Evolutionary conservation across 2,113 vertebrate genomes (phyloP), one percentile per base, ranked within the genome.

Genomic region (Oryzias melastigma): DNA sequence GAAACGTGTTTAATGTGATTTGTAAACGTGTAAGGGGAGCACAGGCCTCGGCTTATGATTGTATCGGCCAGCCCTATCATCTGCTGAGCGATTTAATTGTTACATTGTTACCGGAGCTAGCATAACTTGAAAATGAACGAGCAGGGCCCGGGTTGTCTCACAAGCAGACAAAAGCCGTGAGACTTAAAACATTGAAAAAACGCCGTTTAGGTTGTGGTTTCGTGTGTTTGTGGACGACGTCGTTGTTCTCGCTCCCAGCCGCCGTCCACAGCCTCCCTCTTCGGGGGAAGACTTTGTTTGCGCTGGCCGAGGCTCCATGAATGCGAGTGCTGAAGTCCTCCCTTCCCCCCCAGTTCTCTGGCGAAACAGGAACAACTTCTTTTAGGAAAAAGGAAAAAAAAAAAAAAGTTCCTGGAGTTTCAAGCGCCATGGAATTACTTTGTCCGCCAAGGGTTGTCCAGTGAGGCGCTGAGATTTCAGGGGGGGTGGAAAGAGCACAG

Each of bases 301-400:
- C 85, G 87, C 89, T 87, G 85, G 87, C 83, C 83, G 83, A 89
- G 87, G 87, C 85, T 90, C 85, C 88, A 90, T 89, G 88, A 88
- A 88, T 87, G 85, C 84, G 63, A 91, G 89, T 78, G 87, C 87
- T 84, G 84, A 86, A 90, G 84, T 89, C 80, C 86, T 90, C 90
- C 92, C 91, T 89, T 89, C 90, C 91, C 90, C 88, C 87, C 87
- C 80, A 85, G 74, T 73, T 89, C 88, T 89, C 83, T 83, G 85
- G 90, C 85, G 88, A 92, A 92, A 93, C 89, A 92, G 92, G 91
- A 93, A 92, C 92, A 93, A 92, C 91, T 92, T 92, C 90, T 91
- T 91, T 91, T 88, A 91, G 89, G 86, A 87, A 87, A 82, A 88
- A 74, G 78, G 62, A 61, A 84, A 88, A 45, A 57, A 57, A 41